phyloP scores from a whole-genome alignment of 2,797 vertebrate species.

The Holocentrus rufus region DNA sequence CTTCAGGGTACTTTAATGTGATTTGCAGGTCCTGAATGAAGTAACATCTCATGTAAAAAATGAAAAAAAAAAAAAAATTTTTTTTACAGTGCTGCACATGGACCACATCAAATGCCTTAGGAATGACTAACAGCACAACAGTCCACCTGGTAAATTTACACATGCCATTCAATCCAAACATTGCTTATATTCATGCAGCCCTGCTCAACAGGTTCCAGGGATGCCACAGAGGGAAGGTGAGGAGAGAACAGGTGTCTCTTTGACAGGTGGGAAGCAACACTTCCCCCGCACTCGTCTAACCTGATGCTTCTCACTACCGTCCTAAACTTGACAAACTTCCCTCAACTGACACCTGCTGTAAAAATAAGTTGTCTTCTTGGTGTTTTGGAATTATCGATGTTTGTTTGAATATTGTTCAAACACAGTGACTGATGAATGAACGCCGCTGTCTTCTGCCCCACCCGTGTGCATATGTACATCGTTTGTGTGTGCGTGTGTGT shows the following conservation, averaged over 20 bases:
- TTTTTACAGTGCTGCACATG: no score
- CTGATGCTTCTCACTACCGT: background rate
- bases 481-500: background rate
- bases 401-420: no score
- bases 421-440: background rate
- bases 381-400: no score
- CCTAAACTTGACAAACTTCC: background rate
- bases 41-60: no score
- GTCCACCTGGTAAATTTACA: background rate
- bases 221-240: background rate
- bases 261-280: slow-evolving; percentile 28
- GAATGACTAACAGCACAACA: background rate
- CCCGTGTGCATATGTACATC: background rate
- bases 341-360: background rate
- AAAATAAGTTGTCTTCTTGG: background rate
- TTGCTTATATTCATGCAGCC: background rate
- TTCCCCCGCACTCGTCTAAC: slow-evolving; percentile 10
- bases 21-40: background rate
- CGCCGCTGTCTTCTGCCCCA: background rate
- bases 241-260: background rate
- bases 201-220: slow-evolving; percentile 21
- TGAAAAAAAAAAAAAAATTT: no score
- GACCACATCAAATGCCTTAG: background rate
- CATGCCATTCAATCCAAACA: slow-evolving; percentile 21
- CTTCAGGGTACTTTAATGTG: no score